Evolutionary conservation across 2,113 vertebrate genomes (phyloP).

Genomic region (Ceyx margarethae): DNA sequence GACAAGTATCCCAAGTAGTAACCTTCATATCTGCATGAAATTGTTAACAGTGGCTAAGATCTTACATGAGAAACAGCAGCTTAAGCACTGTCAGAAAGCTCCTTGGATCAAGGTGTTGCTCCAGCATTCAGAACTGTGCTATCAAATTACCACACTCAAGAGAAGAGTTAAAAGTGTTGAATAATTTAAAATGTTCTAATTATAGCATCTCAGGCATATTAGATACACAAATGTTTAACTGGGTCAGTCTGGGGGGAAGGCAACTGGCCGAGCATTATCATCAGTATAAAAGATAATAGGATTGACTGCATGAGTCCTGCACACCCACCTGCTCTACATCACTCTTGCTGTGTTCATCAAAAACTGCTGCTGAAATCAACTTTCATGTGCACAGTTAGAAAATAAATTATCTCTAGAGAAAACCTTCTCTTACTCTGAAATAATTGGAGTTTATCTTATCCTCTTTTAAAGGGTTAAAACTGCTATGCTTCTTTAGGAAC

Average conservation of each 20-base stretch:
- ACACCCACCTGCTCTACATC: not conserved
- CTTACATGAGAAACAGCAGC: not conserved
- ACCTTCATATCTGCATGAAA: not conserved
- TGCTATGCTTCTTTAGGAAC: not conserved
- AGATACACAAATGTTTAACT: not conserved
- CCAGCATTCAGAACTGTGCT: not conserved
- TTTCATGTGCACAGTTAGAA: not conserved
- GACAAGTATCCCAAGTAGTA: not conserved
- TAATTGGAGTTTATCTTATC: not conserved
- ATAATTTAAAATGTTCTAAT: slow-evolving; percentile 54
- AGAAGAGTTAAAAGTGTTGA: slow-evolving; percentile 34
- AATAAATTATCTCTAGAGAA: not conserved
- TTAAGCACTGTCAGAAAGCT: not conserved
- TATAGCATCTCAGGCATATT: slow-evolving; percentile 10
- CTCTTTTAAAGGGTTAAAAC: not conserved
- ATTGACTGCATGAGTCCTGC: not conserved
- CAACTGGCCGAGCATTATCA: not conserved
- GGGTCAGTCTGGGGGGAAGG: not conserved
- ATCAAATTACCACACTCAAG: not conserved
- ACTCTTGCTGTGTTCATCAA: not conserved
- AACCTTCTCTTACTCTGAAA: not conserved
- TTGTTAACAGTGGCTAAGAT: not conserved
- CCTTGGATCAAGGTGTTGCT: not conserved
- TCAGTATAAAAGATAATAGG: not conserved
- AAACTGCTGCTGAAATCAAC: not conserved